These are phyloP conservation scores for Patella ulyssiponensis DNA, from an alignment of 2,888 invertebrate species.

Conservation along the genomic window DNA sequence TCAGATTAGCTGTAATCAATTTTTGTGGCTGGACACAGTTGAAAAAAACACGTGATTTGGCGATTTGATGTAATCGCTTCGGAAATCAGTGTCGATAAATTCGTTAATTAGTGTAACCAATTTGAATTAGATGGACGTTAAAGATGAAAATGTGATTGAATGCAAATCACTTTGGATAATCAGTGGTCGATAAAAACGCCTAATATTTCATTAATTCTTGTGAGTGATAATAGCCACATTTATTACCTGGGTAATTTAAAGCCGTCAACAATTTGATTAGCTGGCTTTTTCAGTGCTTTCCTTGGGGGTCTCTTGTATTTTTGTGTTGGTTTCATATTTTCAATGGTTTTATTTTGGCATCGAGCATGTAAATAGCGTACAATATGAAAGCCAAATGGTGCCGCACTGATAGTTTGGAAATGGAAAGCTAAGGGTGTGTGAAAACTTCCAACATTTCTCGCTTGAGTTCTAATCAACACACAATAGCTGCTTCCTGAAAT, in stretches of 20 bases:
- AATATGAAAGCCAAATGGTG: constrained; percentile 39
- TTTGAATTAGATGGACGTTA: too few relatives aligned
- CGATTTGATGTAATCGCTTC: too few relatives aligned
- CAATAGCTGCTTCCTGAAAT: constrained; percentile 45
- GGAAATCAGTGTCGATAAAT: too few relatives aligned
- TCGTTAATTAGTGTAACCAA: too few relatives aligned
- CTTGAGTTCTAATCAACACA: constrained; percentile 41
- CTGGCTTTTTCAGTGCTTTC: not conserved
- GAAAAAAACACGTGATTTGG: too few relatives aligned
- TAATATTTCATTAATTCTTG: too few relatives aligned
- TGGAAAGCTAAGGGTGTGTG: constrained; percentile 53
- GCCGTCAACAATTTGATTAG: not conserved
- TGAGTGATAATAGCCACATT: too few relatives aligned
- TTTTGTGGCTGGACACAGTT: too few relatives aligned
- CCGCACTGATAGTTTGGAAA: constrained; percentile 29
- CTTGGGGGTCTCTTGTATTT: constrained; percentile 39
- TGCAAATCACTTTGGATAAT: too few relatives aligned
- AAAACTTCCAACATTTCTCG: constrained; percentile 49
- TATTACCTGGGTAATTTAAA: not conserved
- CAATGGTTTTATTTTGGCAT: constrained; percentile 45
- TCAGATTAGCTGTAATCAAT: too few relatives aligned
- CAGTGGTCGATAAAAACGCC: too few relatives aligned
- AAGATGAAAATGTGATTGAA: too few relatives aligned
- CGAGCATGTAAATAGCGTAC: constrained; percentile 48
- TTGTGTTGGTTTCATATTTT: constrained; percentile 45